These are phyloP conservation scores for Cavia aperea DNA, from an alignment of 2,113 vertebrate species.

Conservation along the genomic window DNA sequence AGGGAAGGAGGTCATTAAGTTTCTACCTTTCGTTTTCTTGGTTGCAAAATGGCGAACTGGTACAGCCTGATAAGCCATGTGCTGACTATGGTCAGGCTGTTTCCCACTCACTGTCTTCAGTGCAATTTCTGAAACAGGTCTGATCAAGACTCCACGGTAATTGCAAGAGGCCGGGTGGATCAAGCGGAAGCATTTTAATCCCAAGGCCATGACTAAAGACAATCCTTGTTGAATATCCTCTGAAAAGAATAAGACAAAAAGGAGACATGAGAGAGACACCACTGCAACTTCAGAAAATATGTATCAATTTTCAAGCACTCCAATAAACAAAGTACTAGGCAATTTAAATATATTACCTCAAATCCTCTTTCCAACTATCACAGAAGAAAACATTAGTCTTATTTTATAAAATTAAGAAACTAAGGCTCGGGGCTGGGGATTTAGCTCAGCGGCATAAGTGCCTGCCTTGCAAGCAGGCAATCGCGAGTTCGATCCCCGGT, in stretches of 20 bases:
- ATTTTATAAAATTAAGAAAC: constrained; percentile 41
- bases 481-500: no score
- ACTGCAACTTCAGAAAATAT: constrained; percentile 29
- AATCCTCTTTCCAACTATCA: not conserved
- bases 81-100: constrained; percentile 27
- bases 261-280: not conserved
- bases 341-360: not conserved
- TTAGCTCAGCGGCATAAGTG: no score
- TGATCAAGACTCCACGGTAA: constrained; percentile 19
- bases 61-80: constrained; percentile 18
- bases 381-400: not conserved
- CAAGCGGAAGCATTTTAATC: constrained; percentile 73
- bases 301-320: not conserved
- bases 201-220: constrained; percentile 68
- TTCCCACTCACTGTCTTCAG: constrained; percentile 25
- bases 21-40: constrained; percentile 87
- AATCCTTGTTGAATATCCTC: constrained; percentile 29
- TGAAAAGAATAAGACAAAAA: constrained; percentile 40
- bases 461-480: no score
- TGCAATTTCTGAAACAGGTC: constrained; percentile 52
- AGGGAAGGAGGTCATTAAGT: not conserved
- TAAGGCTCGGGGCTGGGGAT: not conserved
- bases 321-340: not conserved
- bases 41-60: constrained; percentile 83
- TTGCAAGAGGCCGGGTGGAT: constrained; percentile 73